A percentile compares a stretch with the other conserved stretches of the same genome.
Conservation (phyloP, 1,140 invertebrate species). For the Calycopis cecrops region DNA sequence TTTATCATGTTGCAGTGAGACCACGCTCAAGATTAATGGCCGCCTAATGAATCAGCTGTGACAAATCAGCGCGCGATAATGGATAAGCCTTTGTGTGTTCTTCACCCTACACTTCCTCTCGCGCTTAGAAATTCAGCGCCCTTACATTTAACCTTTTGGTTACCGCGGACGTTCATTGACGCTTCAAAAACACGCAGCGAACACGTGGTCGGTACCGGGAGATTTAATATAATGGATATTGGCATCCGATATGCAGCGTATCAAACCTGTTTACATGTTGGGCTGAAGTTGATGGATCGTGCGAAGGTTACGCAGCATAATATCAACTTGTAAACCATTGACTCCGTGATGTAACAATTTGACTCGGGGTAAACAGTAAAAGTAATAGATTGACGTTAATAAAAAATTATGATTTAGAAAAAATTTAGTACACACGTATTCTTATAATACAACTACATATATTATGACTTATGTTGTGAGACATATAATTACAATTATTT, state of each 20-base stretch:
- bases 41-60: conserved; percentile 61
- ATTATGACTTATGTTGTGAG: too few species aligned
- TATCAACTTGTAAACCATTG: conserved; percentile 3
- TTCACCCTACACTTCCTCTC: conserved; percentile 1
- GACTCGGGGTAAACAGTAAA: background rate
- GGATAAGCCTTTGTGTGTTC: conserved; percentile 34
- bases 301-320: too few species aligned
- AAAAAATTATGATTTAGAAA: too few species aligned
- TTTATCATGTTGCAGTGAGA: conserved; percentile 20
- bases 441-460: too few species aligned
- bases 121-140: background rate
- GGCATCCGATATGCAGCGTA: background rate
- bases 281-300: background rate
- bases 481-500: too few species aligned
- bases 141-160: too few species aligned
- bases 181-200: too few species aligned
- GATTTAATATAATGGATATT: conserved; percentile 11
- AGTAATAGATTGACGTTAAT: too few species aligned
- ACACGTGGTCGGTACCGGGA: too few species aligned
- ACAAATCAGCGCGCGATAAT: conserved; percentile 60
- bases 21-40: conserved; percentile 49
- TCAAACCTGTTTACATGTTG: background rate
- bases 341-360: conserved; percentile 9
- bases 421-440: too few species aligned
- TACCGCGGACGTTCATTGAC: too few species aligned